These are phyloP conservation scores for Sinohyriopsis cumingii DNA, from an alignment of 2,888 invertebrate genomes.

Conservation along the genomic window DNA sequence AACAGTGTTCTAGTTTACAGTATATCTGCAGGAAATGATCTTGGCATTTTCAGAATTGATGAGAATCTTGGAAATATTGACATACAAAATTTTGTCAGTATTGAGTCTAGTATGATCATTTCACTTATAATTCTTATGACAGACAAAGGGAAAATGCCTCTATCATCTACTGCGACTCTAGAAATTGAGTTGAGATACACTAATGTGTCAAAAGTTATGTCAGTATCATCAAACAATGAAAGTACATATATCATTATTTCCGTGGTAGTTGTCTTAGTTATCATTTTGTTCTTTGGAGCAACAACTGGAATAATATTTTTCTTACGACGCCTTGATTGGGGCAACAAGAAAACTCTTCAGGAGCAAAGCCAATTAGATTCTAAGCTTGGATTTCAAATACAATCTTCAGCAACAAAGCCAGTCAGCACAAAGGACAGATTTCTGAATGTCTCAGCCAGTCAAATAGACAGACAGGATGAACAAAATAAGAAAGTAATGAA, in stretches of 20 bases:
- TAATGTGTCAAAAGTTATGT: slow-evolving; percentile 14
- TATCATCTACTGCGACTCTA: slow-evolving; percentile 13
- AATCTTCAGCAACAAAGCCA: slow-evolving; percentile 5
- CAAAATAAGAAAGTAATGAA: no score
- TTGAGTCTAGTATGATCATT: slow-evolving; percentile 16
- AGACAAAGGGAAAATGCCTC: slow-evolving; percentile 20
- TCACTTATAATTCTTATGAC: slow-evolving; percentile 17
- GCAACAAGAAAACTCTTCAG: slow-evolving; percentile 25
- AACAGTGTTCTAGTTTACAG: slow-evolving; percentile 26
- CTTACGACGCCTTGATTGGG: slow-evolving; percentile 33
- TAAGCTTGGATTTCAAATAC: slow-evolving; percentile 31
- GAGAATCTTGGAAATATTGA: slow-evolving; percentile 28
- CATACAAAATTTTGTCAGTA: slow-evolving; percentile 23
- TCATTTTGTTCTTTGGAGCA: slow-evolving; percentile 37
- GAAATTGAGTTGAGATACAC: slow-evolving; percentile 28
- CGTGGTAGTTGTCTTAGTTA: slow-evolving; percentile 47
- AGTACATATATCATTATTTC: slow-evolving; percentile 49
- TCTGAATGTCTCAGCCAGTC: no score
- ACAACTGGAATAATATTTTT: slow-evolving; percentile 41
- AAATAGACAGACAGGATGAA: not conserved
- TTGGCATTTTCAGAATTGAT: slow-evolving; percentile 32
- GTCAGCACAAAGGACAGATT: no score
- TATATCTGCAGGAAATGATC: slow-evolving; percentile 28
- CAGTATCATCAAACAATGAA: not conserved
- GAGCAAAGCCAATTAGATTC: slow-evolving; percentile 34